Conservation (phyloP, 2,113 vertebrate species). For the Emydura subglobosa region DNA sequence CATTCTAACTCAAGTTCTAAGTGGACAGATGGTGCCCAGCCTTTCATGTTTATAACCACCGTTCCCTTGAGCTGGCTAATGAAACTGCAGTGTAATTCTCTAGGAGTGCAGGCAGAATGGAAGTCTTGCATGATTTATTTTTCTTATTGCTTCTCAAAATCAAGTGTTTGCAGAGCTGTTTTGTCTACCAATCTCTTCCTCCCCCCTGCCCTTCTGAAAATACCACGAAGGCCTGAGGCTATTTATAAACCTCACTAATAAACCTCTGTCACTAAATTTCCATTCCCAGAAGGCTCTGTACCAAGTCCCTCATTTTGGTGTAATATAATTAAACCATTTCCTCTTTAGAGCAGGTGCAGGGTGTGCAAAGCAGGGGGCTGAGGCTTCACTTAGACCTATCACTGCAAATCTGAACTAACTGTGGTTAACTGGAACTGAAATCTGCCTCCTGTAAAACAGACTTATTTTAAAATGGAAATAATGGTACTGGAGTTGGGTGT, state of each 20-base stretch:
- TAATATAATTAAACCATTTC: not conserved
- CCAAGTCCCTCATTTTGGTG: not conserved
- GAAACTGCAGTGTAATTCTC: not conserved
- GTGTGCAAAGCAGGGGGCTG: not conserved
- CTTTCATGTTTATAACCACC: slow-evolving; percentile 19
- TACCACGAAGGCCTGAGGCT: not conserved
- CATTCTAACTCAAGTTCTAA: not conserved
- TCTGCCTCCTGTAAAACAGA: not conserved
- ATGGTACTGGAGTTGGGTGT: fast-evolving
- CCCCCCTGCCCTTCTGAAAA: not conserved
- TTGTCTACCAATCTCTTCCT: not conserved
- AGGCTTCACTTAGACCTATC: not conserved
- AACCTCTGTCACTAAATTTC: not conserved
- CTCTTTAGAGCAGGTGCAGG: not conserved
- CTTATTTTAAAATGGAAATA: not conserved
- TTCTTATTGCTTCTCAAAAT: not conserved
- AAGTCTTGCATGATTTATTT: not conserved
- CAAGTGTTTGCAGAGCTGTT: not conserved
- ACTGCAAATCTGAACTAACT: not conserved
- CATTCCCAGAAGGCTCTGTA: not conserved
- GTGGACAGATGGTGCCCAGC: not conserved
- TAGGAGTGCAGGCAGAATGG: not conserved
- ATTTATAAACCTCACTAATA: not conserved
- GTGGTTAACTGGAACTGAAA: not conserved
- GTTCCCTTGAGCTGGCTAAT: not conserved